Percentiles rank a stretch among this genome's conserved stretches.
Conservation (phyloP, 2,888 invertebrate species). For the Heliconius ethilla region DNA sequence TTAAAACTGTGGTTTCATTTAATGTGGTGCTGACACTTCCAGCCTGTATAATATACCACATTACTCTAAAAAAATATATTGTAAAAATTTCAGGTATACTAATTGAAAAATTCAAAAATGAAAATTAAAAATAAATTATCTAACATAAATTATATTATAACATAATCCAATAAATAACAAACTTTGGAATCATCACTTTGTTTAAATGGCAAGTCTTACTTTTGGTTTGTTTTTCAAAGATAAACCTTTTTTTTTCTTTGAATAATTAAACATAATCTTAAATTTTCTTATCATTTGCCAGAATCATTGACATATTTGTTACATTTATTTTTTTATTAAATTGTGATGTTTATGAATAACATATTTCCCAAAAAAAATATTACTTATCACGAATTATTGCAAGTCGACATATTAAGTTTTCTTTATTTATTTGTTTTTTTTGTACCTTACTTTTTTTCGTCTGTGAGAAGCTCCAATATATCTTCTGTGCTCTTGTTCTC, state of each 20-base stretch:
- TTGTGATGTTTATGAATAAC: constrained; percentile 10
- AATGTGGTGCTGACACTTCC: too few species aligned
- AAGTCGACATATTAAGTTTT: background rate
- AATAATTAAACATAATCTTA: background rate
- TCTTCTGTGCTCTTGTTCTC: constrained; percentile 90
- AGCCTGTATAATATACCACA: background rate
- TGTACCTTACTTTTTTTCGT: constrained; percentile 59
- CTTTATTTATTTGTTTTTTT: background rate
- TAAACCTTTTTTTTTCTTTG: background rate
- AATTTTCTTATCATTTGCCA: background rate
- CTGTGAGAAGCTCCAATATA: constrained; percentile 87
- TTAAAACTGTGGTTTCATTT: too few species aligned
- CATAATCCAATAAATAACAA: constrained; percentile 59
- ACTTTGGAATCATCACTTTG: constrained; percentile 72
- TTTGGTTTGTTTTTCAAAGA: constrained; percentile 19
- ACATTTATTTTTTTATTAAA: background rate
- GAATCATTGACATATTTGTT: background rate
- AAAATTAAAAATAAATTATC: constrained; percentile 29
- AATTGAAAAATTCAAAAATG: constrained; percentile 1
- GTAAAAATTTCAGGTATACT: background rate
- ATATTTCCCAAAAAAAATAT: background rate
- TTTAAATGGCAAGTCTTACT: constrained; percentile 65
- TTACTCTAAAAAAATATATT: background rate
- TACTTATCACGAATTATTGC: background rate
- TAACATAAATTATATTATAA: constrained; percentile 44